Evolutionary conservation across 1,140 invertebrate genomes (phyloP).

Genomic region (Cydia strobilella): DNA sequence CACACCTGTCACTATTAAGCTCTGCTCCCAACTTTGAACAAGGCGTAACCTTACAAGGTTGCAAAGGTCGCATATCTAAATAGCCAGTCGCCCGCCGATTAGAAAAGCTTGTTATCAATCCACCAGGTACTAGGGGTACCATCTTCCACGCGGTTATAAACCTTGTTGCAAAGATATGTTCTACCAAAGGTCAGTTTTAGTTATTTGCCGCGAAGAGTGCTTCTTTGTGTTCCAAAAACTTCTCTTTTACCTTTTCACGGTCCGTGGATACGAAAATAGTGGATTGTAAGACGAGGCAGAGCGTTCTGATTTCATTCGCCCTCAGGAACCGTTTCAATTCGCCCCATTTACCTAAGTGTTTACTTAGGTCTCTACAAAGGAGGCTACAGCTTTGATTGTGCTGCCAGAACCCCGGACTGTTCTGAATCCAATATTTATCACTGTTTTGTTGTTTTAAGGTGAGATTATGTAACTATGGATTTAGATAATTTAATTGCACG

Average conservation of each 20-base stretch:
- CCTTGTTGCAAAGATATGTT: no score
- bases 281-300: not conserved
- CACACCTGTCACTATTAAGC: not conserved
- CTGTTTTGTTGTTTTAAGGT: no score
- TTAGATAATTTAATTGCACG: no score
- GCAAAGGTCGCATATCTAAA: conserved; percentile 1
- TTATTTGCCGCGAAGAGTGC: not conserved
- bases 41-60: conserved; percentile 8
- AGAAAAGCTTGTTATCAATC: conserved; percentile 16
- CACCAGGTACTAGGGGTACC: not conserved
- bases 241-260: conserved; percentile 19
- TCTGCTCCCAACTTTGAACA: not conserved
- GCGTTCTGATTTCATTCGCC: conserved; percentile 1
- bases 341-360: conserved; percentile 29
- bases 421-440: no score
- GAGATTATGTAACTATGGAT: no score
- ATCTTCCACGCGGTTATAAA: not conserved
- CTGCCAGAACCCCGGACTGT: not conserved
- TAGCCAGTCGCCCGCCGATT: conserved; percentile 1
- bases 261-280: conserved; percentile 21
- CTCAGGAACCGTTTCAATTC: conserved; percentile 15
- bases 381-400: not conserved
- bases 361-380: conserved; percentile 13
- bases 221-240: conserved; percentile 22
- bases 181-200: no score